These are phyloP conservation scores for Apodemia mormo DNA, from an alignment of 2,888 invertebrate genomes.

Conservation along the genomic window DNA sequence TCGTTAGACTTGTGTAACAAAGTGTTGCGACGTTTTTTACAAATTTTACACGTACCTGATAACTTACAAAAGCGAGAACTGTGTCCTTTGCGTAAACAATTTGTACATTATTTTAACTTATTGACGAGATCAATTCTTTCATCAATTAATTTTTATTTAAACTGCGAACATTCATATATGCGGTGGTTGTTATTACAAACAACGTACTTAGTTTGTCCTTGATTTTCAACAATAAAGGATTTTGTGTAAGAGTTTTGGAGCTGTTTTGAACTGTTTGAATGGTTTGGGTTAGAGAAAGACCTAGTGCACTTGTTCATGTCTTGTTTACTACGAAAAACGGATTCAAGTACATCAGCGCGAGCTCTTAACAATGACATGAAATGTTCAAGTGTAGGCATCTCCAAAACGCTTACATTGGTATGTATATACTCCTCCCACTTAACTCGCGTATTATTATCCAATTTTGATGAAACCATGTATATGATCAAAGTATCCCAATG, in stretches of 20 bases:
- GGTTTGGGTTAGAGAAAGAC: not conserved
- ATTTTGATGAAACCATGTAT: not conserved
- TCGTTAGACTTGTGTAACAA: too few relatives aligned
- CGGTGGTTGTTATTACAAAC: constrained; percentile 14
- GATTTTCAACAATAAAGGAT: not conserved
- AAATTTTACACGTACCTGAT: too few relatives aligned
- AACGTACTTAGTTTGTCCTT: not conserved
- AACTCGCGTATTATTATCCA: not conserved
- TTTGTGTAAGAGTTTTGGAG: not conserved
- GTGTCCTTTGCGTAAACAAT: constrained; percentile 7
- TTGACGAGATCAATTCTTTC: constrained; percentile 3
- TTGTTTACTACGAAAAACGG: not conserved
- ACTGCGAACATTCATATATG: constrained; percentile 15
- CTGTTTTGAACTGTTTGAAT: not conserved
- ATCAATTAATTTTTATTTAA: constrained; percentile 18
- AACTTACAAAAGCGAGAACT: too few relatives aligned
- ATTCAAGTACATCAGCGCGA: not conserved
- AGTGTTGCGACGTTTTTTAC: too few relatives aligned
- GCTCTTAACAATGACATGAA: not conserved
- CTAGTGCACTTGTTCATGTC: not conserved
- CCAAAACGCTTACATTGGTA: too few relatives aligned
- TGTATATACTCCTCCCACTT: too few relatives aligned
- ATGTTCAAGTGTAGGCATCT: not conserved
- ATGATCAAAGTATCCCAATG: constrained; percentile 14
- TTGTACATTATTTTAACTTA: constrained; percentile 18